Percentiles rank a stretch among this genome's conserved stretches.
Evolutionary conservation across 1,140 invertebrate species (phyloP).

Genomic region (Medauroidea extradentata): DNA sequence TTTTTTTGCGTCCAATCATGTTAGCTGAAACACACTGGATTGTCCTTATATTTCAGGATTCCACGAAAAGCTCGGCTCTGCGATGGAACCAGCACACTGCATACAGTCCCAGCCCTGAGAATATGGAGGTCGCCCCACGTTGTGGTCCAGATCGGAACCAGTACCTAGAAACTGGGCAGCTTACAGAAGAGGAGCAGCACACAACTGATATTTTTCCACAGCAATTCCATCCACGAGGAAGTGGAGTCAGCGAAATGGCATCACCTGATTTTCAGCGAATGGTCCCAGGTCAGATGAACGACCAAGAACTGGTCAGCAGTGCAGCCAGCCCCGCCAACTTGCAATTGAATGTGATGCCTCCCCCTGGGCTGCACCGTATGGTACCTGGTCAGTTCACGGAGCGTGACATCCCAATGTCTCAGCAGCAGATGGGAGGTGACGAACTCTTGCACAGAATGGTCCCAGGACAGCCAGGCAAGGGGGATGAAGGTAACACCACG

Average conservation of each 20-base stretch:
- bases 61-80: neutral
- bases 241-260: conserved; percentile 31
- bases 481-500: neutral
- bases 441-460: conserved; percentile 1
- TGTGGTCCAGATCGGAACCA: conserved; percentile 58
- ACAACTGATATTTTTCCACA: neutral
- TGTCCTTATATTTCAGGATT: conserved; percentile 1
- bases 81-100: neutral
- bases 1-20: too few species aligned
- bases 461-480: neutral
- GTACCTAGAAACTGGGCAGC: conserved; percentile 65
- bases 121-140: conserved; percentile 55
- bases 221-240: neutral
- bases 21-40: neutral
- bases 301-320: conserved; percentile 5
- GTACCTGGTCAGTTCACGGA: conserved; percentile 52
- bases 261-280: conserved; percentile 56
- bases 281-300: conserved; percentile 59
- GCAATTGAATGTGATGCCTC: conserved; percentile 37
- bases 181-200: conserved; percentile 50
- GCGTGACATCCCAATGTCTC: neutral
- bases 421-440: neutral
- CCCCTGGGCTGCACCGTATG: conserved; percentile 56
- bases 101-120: conserved; percentile 38
- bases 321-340: neutral